phyloP scores from a whole-genome alignment of 2,888 invertebrate genomes.

The Galerucella nymphaeae region DNA sequence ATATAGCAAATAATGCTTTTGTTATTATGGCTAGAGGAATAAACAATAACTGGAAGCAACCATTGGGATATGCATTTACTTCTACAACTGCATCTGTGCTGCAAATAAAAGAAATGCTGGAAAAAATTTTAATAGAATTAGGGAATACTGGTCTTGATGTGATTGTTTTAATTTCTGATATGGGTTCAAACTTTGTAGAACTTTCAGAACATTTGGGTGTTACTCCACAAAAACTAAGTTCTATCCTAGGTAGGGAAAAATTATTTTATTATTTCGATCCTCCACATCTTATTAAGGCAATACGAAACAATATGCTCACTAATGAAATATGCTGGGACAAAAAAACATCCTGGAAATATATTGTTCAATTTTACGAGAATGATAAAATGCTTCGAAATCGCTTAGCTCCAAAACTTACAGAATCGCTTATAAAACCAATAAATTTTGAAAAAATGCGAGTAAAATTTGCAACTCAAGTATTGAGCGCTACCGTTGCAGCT shows the following conservation, averaged over 20 bases:
- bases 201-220: conserved; percentile 28
- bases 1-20: conserved; percentile 3
- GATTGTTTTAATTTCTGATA: conserved; percentile 26
- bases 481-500: conserved; percentile 44
- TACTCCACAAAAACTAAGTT: conserved; percentile 10
- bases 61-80: conserved; percentile 12
- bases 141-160: conserved; percentile 18
- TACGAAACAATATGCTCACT: conserved; percentile 37
- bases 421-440: conserved; percentile 41
- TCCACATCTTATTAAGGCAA: conserved; percentile 38
- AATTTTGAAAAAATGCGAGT: conserved; percentile 47
- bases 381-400: conserved; percentile 34
- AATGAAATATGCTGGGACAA: conserved; percentile 33
- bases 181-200: conserved; percentile 36
- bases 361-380: conserved; percentile 39
- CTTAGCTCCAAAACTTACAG: conserved; percentile 42
- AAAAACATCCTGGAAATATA: conserved; percentile 36
- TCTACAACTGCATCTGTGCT: conserved; percentile 10
- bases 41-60: conserved; percentile 17
- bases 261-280: conserved; percentile 37
- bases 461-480: conserved; percentile 42
- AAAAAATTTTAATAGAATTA: conserved; percentile 18
- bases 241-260: conserved; percentile 18
- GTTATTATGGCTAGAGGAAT: conserved; percentile 27
- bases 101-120: conserved; percentile 4